These are phyloP conservation scores for Hippasteria phrygiana DNA, from an alignment of 53 echinoderm and acorn worm genomes.

Conservation along the genomic window DNA sequence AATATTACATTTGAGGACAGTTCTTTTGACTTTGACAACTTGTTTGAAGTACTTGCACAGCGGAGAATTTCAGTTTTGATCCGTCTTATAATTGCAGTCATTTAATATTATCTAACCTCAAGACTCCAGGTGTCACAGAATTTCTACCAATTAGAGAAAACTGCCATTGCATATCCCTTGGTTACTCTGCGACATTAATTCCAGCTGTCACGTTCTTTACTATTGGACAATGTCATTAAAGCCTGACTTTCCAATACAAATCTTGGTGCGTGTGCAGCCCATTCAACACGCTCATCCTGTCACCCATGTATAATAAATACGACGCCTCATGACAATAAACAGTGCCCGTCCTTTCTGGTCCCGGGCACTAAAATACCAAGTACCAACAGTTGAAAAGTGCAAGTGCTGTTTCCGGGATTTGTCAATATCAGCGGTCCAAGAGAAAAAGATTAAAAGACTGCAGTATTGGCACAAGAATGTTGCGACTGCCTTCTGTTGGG, in stretches of 20 bases:
- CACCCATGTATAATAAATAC: background rate
- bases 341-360: background rate
- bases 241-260: too few species aligned
- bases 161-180: background rate
- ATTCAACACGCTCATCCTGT: background rate
- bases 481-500: background rate
- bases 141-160: background rate
- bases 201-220: background rate
- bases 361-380: background rate
- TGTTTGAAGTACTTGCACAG: too few species aligned
- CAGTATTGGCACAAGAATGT: background rate
- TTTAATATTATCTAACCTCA: background rate
- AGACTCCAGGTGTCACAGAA: background rate
- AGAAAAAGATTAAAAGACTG: background rate
- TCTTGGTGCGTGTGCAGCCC: background rate
- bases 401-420: background rate
- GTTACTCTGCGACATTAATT: background rate
- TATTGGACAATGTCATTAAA: too few species aligned
- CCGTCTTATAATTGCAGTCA: too few species aligned
- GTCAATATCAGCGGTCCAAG: conserved; percentile 8
- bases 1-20: too few species aligned
- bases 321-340: conserved; percentile 1
- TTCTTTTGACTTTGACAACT: too few species aligned
- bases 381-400: conserved; percentile 22
- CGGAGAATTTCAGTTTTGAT: too few species aligned